phyloP scores from a whole-genome alignment of 2,888 invertebrate genomes.

The Gortyna flavago region DNA sequence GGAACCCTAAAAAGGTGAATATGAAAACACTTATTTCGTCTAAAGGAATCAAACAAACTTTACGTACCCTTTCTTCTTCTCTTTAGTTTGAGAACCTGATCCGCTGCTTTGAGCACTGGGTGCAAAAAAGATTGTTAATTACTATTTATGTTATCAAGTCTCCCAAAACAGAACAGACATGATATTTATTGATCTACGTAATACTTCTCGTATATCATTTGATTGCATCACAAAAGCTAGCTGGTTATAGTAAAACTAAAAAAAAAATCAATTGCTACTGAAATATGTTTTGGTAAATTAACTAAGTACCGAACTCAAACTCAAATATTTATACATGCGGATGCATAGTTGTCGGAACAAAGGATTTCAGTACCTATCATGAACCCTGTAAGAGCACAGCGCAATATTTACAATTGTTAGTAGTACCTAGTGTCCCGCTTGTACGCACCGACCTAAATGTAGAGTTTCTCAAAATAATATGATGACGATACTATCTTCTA shows the following conservation, averaged over 20 bases:
- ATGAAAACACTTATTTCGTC: background rate
- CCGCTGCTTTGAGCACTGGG: background rate
- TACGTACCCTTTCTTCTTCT: slow-evolving; percentile 1
- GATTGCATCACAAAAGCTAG: background rate
- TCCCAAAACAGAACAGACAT: background rate
- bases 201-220: background rate
- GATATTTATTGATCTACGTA: background rate
- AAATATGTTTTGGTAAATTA: background rate
- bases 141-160: background rate
- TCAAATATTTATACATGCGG: background rate
- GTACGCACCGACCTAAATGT: background rate
- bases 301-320: background rate
- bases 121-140: background rate
- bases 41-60: background rate
- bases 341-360: background rate
- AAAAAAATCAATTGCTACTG: background rate
- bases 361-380: background rate
- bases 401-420: background rate
- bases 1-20: background rate
- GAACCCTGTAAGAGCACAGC: background rate
- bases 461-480: background rate
- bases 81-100: background rate
- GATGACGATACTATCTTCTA: background rate
- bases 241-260: background rate
- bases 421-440: background rate